Evolutionary conservation across 2,888 invertebrate genomes (phyloP), one percentile per base, ranked within the genome.

Genomic region (Leucophora obtusa): DNA sequence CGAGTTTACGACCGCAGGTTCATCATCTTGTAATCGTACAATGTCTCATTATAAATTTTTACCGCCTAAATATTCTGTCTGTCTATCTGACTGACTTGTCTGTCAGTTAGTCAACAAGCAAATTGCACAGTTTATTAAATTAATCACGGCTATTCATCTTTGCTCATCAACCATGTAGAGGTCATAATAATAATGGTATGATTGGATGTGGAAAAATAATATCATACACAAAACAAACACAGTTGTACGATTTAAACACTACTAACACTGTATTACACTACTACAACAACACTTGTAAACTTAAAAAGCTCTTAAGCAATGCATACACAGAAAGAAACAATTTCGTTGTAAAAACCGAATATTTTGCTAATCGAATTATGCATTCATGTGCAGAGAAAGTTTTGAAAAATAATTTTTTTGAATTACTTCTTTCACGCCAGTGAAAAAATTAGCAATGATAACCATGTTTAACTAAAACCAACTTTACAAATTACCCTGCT

Each of bases 121-220:
- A 81, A 83, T 82, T 80, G 79, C 79, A 77, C 78, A 83, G 83
- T 83, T 84, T 83, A 84, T 83, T 82, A 84, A 83, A 84, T 84
- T 84, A 83, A 84, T 83, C 82, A 79, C 78, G 50, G 84, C 83
- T 78, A 83, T 84, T 82, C 82, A 83, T 84, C 83, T 79, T 74
- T 62, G 80, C 75, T 76, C 83, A 82, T 83, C 84, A 83, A 72
- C 65, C 51, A 66, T 54, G 60, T 18, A 18, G 72, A 50, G 65
- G 73, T 82, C 62, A 65, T 51, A 58, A 54, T 7, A 54, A 54
- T 24, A 24, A 6, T 24, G 8, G 24, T 21, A 24, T 54, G 35
- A 35, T 10, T 8, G 14, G 38, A 2, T 38, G 6, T 38, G 11
- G 6, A 28, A 7, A 28, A 38, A 38, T 3, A 38, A 38, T 11